These are phyloP conservation scores for Brachionus koreanus DNA, from an alignment of 1,140 invertebrate genomes.

Conservation along the genomic window DNA sequence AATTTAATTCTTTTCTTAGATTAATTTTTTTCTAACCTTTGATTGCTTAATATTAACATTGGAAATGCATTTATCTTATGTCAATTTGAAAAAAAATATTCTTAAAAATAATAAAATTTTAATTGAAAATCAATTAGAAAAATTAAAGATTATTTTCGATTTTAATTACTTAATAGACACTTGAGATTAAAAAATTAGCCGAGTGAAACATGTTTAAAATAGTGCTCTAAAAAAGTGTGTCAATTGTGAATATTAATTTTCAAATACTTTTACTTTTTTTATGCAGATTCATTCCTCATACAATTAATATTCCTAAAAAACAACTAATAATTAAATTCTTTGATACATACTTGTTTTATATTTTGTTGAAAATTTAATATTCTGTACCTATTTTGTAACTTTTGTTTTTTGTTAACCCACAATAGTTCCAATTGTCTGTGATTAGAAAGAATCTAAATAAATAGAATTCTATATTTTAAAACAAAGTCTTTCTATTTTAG, in stretches of 20 bases:
- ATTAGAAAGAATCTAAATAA: conserved; percentile 78
- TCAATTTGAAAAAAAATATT: not conserved
- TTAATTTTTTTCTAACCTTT: no score
- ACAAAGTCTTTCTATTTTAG: not conserved
- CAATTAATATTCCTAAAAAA: not conserved
- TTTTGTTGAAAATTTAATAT: conserved; percentile 89
- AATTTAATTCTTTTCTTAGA: no score
- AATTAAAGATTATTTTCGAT: not conserved
- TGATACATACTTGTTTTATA: conserved; percentile 62
- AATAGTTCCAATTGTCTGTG: conserved; percentile 84
- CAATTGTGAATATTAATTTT: not conserved
- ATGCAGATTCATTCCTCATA: not conserved
- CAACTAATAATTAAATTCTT: conserved; percentile 44
- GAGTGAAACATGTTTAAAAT: not conserved
- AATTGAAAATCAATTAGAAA: no score
- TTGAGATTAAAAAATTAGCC: not conserved
- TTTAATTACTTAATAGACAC: not conserved
- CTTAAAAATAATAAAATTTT: no score
- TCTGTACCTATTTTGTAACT: conserved; percentile 85
- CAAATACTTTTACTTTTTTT: not conserved
- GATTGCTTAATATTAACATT: no score
- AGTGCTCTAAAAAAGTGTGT: not conserved
- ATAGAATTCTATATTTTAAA: not conserved
- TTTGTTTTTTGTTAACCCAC: conserved; percentile 87
- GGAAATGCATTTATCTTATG: no score